Evolutionary conservation across 1,140 invertebrate species (phyloP).

Genomic region (Calliphora vicina): DNA sequence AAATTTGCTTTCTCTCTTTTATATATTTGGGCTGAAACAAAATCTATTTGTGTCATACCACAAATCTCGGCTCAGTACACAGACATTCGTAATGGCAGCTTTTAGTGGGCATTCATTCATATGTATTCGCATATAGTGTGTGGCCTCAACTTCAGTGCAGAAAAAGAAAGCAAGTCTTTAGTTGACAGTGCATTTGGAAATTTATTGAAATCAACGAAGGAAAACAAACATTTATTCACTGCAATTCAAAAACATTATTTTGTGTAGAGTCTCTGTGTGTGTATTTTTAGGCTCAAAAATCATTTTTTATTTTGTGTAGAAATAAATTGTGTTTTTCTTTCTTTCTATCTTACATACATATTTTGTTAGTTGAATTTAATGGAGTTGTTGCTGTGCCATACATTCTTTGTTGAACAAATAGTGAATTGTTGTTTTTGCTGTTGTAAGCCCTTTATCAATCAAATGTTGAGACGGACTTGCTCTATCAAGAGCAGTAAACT

Average conservation of each 20-base stretch:
- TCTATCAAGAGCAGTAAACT: not conserved
- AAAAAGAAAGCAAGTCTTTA: not conserved
- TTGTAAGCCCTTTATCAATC: not conserved
- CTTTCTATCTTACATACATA: not conserved
- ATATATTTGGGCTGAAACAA: conserved; percentile 27
- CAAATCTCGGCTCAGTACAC: conserved; percentile 59
- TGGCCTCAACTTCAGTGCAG: not conserved
- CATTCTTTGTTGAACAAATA: not conserved
- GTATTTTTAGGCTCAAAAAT: not conserved
- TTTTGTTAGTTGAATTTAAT: not conserved
- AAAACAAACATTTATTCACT: conserved; percentile 6
- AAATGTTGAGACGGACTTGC: not conserved
- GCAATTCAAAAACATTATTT: not conserved
- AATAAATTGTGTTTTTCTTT: not conserved
- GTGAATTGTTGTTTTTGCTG: not conserved
- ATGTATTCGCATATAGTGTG: not conserved
- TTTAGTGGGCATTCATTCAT: not conserved
- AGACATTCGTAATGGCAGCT: not conserved
- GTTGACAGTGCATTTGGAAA: not conserved
- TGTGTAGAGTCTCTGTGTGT: no score
- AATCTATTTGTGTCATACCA: conserved; percentile 62
- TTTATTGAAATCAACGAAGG: not conserved
- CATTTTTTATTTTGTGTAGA: not conserved
- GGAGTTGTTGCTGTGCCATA: not conserved
- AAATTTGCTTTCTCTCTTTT: not conserved